These are phyloP conservation scores for Atethmia centrago DNA, from an alignment of 2,888 invertebrate species.

Conservation along the genomic window DNA sequence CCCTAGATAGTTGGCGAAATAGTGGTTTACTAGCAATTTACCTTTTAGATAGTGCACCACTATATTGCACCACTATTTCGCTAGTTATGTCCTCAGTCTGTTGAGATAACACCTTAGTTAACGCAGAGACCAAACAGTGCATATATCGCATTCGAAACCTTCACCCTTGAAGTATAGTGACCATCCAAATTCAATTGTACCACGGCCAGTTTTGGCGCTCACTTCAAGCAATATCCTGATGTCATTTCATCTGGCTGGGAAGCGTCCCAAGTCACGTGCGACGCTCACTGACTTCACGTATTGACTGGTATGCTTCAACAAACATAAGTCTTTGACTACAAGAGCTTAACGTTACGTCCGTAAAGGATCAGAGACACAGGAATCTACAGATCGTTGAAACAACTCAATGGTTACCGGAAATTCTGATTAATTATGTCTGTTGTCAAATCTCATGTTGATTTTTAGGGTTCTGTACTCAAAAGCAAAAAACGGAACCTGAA, in stretches of 20 bases:
- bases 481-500: no score
- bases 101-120: background rate
- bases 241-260: constrained; percentile 12
- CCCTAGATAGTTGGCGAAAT: no score
- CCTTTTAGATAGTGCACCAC: no score
- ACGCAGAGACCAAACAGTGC: background rate
- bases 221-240: background rate
- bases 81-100: no score
- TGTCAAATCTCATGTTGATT: no score
- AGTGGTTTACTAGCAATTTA: no score
- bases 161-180: background rate
- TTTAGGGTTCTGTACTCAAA: no score
- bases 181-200: constrained; percentile 29
- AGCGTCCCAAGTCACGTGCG: constrained; percentile 36
- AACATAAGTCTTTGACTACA: constrained; percentile 14
- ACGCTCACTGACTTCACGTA: constrained; percentile 9
- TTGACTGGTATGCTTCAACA: constrained; percentile 11
- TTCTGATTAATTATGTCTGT: background rate
- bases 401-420: background rate
- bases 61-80: no score
- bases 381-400: background rate
- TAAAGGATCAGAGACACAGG: background rate
- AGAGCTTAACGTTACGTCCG: background rate
- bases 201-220: constrained; percentile 28
- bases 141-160: background rate